Percentiles rank a stretch among this genome's conserved stretches.
phyloP scores from a whole-genome alignment of 2,113 vertebrate genomes.

The Bungarus multicinctus region DNA sequence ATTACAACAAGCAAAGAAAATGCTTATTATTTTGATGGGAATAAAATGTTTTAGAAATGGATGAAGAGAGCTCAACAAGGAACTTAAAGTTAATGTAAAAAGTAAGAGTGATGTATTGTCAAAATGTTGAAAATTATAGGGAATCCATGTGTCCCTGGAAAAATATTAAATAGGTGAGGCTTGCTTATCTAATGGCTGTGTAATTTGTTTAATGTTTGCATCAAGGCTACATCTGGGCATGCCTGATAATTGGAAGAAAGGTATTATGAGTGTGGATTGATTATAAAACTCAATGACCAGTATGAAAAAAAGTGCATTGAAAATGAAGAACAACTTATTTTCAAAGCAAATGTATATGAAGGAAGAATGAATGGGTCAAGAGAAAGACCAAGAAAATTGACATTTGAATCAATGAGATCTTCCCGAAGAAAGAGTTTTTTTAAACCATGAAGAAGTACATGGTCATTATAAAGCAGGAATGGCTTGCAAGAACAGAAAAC shows the following conservation, averaged over 20 bases:
- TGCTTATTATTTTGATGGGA: no score
- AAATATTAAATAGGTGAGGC: neutral
- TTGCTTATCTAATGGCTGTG: neutral
- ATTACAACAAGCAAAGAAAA: no score
- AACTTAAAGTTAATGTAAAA: neutral
- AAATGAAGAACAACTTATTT: neutral
- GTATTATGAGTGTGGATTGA: neutral
- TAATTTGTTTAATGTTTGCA: neutral
- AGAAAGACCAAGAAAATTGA: neutral
- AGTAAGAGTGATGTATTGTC: neutral
- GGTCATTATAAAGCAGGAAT: neutral
- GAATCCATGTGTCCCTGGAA: neutral
- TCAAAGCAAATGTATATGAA: neutral
- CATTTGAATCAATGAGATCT: neutral
- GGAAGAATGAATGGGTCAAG: neutral
- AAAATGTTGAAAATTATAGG: neutral
- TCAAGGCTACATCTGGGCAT: neutral
- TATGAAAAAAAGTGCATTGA: neutral
- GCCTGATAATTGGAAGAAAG: neutral
- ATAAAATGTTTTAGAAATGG: no score
- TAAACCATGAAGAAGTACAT: neutral
- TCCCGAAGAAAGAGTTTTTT: neutral
- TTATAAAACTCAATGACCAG: neutral
- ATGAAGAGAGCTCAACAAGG: neutral
- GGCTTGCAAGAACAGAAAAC: neutral